Conservation (phyloP, 2,113 vertebrate species). For the Bujurquina vittata region DNA sequence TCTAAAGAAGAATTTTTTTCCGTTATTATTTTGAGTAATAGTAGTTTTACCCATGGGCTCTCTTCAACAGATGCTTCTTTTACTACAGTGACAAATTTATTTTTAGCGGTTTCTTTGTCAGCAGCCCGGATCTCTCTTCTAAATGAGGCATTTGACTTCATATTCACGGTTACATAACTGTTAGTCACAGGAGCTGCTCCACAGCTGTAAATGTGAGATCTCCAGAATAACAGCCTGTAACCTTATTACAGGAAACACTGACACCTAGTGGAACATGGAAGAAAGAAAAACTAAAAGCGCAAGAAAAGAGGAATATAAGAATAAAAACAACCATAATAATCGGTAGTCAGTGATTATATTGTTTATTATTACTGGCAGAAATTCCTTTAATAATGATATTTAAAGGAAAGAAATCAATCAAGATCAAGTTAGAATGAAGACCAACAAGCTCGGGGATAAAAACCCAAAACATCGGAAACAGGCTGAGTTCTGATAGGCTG, state of each 20-base stretch:
- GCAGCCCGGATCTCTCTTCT: neutral
- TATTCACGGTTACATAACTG: constrained; percentile 16
- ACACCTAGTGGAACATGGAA: neutral
- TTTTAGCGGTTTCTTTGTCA: neutral
- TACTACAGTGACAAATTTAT: neutral
- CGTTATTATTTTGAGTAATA: neutral
- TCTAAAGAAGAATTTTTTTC: neutral
- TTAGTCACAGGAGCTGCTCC: neutral
- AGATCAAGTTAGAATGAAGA: neutral
- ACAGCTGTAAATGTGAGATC: constrained; percentile 21
- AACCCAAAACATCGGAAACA: neutral
- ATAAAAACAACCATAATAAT: too few species aligned
- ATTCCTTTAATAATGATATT: neutral
- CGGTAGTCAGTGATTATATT: neutral
- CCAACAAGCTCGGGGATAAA: neutral
- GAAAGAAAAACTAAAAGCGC: neutral
- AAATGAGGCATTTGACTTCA: neutral
- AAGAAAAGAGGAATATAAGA: too few species aligned
- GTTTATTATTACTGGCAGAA: neutral
- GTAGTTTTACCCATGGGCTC: neutral
- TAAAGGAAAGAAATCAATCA: rapidly evolving
- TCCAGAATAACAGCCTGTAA: constrained; percentile 30
- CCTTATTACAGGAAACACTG: neutral
- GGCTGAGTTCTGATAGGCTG: neutral
- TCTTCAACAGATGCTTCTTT: neutral